Conservation (phyloP, 2,113 vertebrate genomes). For the Rissa tridactyla region DNA sequence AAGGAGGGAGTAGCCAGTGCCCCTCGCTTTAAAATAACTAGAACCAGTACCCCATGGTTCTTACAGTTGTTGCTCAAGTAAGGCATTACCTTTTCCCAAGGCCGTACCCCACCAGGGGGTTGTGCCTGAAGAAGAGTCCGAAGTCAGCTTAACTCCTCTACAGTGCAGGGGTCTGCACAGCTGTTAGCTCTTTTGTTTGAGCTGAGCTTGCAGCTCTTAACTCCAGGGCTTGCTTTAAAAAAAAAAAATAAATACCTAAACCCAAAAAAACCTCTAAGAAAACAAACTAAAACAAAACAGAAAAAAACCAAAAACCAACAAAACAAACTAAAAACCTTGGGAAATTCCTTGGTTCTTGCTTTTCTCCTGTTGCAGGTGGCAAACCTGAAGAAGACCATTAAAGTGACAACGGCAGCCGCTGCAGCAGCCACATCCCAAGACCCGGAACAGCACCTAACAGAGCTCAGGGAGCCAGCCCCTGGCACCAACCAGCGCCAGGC, state of each 20-base stretch:
- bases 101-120: not conserved
- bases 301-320: not conserved
- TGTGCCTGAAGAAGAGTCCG: not conserved
- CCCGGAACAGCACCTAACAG: conserved; percentile 84
- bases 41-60: not conserved
- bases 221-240: not conserved
- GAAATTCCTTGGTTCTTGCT: not conserved
- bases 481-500: conserved; percentile 80
- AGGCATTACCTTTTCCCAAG: not conserved
- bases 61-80: not conserved
- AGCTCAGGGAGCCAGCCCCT: conserved; percentile 74
- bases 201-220: not conserved
- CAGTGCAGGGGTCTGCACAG: not conserved
- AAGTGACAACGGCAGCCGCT: conserved; percentile 89
- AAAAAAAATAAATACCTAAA: not conserved
- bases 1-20: not conserved
- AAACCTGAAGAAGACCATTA: conserved; percentile 96
- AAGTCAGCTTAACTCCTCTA: not conserved
- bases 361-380: conserved; percentile 80
- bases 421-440: conserved; percentile 93
- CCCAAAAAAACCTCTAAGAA: not conserved
- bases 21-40: accelerated
- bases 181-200: not conserved
- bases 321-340: not conserved
- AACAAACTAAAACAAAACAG: not conserved